phyloP scores from a whole-genome alignment of 2,888 invertebrate genomes.

The Cephus rjabovi region DNA sequence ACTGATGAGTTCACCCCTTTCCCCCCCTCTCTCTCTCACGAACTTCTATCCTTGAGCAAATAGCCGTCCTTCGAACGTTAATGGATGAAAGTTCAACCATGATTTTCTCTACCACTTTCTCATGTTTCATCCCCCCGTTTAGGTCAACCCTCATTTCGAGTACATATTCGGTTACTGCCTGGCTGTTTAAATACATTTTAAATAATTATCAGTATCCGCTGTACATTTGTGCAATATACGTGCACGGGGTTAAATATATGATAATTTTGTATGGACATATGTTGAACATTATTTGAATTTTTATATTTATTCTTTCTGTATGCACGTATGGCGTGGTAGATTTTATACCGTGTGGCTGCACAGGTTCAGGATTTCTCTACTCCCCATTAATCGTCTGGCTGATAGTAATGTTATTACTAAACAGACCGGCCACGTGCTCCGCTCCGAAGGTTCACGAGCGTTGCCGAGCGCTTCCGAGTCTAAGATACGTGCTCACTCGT shows the following conservation, averaged over 20 bases:
- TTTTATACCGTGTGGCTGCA: neutral
- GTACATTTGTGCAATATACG: neutral
- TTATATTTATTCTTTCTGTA: neutral
- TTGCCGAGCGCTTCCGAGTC: constrained; percentile 39
- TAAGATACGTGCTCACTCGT: constrained; percentile 47
- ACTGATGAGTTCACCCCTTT: neutral
- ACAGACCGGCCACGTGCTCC: constrained; percentile 47
- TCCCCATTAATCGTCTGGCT: neutral
- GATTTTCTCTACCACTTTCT: neutral
- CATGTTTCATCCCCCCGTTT: neutral
- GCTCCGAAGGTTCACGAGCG: constrained; percentile 36
- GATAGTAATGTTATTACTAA: neutral
- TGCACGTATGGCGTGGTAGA: neutral
- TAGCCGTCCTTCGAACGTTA: neutral
- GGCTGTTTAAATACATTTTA: neutral
- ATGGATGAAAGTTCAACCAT: neutral
- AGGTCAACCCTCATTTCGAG: neutral
- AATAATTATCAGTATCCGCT: neutral
- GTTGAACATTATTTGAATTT: neutral
- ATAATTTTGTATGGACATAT: neutral
- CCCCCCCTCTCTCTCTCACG: neutral
- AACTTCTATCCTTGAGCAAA: neutral
- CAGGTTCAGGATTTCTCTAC: neutral
- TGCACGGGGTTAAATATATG: neutral
- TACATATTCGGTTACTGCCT: neutral